Base-by-base conservation (phyloP, 2,113 vertebrate genomes). In the Saccopteryx leptura region DNA sequence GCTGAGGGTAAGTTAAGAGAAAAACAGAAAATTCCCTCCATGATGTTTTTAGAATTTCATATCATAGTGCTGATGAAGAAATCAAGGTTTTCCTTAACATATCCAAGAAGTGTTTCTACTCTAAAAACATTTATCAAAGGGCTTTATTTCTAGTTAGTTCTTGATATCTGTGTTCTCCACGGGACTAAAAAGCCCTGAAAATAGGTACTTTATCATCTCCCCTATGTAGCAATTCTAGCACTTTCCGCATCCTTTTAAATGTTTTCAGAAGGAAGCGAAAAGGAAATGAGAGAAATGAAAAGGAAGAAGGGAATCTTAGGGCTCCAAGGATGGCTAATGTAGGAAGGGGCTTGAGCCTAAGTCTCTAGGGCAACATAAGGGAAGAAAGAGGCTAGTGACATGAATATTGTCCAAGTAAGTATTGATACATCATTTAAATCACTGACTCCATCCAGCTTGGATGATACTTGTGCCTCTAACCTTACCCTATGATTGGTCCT, bases 221-320 rank as follows among this genome's bases (percentile, higher is more conserved):
- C 46, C 52, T 14, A 1, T 18, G 4, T 28, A 71, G 52, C 7
- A 48, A 46, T 21, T 74, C 28, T 52, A 48, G 56, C 54, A 82
- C 71, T 68, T 86, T 84, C 50, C 1, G 31, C 11, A 39, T 75
- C 26, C 31, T 74, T 83, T 58, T 24, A 87, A 75, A 56, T 60
- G 9, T 76, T 91, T 95, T 33, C 78, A 83, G 39, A 87, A 83
- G 17, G 48, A 72, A 95, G 31, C 18, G 6, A 74, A 93, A 61
- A 3, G 50, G 71, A 86, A 8, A 7, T 6, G 33, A 48, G 5
- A 33, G 46, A n/a, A 84, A 79, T 11, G 24, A 33, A 85, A 65
- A n/a, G 13, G 0, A 66, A 60, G 33, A 81, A 83, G 12, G 9
- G 52, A 96, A 85, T 68, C 4, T 15, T 89, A 50, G 84, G 0